Conservation (phyloP, 1,140 invertebrate species). For the Zeugodacus cucurbitae region DNA sequence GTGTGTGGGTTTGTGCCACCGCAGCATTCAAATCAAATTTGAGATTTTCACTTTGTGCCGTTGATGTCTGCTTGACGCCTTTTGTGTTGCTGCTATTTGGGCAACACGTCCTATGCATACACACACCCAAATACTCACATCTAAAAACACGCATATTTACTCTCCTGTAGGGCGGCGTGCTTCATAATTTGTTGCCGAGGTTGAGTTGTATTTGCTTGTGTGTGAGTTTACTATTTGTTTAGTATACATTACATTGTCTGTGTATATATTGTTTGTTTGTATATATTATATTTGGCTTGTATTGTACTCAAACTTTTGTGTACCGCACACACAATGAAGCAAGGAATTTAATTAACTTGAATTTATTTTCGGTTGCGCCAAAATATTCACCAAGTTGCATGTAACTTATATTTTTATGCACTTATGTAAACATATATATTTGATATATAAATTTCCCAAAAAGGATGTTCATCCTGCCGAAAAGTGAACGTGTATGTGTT, state of each 20-base stretch:
- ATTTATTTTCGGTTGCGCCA: conserved; percentile 21
- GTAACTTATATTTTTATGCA: background rate
- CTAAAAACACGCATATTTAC: background rate
- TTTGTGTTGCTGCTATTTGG: conserved; percentile 32
- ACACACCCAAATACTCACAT: background rate
- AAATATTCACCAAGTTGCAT: background rate
- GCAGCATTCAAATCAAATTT: conserved; percentile 39
- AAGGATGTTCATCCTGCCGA: too few relatives aligned
- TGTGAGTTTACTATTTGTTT: conserved; percentile 20
- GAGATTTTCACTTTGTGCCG: conserved; percentile 23
- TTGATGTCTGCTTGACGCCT: conserved; percentile 26
- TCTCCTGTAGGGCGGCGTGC: too few relatives aligned
- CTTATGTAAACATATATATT: background rate
- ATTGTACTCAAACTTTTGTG: background rate
- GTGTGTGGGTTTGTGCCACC: background rate
- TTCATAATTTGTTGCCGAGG: too few relatives aligned
- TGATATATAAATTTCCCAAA: background rate
- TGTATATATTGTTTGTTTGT: background rate
- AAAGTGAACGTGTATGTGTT: too few relatives aligned
- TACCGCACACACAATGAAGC: background rate
- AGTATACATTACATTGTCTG: conserved; percentile 16
- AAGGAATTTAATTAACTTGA: conserved; percentile 24
- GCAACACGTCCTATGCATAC: background rate
- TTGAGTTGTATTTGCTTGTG: background rate
- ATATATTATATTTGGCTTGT: background rate